Evolutionary conservation across 2,113 vertebrate genomes (phyloP), one percentile per base, ranked within the genome.

Genomic region (pig (Sus scrofa)): DNA sequence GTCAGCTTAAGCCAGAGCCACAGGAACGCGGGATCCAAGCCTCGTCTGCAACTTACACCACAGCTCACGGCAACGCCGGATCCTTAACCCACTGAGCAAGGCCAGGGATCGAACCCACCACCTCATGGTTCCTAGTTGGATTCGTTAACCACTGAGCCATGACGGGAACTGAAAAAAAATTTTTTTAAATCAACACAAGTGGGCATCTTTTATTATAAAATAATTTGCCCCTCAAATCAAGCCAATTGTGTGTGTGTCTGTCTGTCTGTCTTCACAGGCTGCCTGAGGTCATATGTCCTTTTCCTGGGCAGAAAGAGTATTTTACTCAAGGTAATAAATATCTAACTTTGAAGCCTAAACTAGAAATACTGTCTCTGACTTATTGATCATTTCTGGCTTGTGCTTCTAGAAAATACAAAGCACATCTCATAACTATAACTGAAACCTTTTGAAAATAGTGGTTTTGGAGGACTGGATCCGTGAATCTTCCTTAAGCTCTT

Each of bases 241-340:
- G 18, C 6, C 65, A 91, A 20, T 37, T 73, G 14, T 44, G 39
- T 44, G 39, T 32, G 6, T 88, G 10, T 52, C 2, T 85, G 2
- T 68, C 3, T 95, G 3, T 71, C 22, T 62, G 27, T 89, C 81
- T 95, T 94, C 86, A 63, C 74, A 19, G 1, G 10, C 19, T 81
- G 65, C 65, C 94, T 96, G 86, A 97, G 89, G 20, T 70, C 81
- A 71, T 6, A 89, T 81, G 96, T 94, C 70, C 22, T 90, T 96
- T 83, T 14, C 30, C 39, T 73, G 27, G 84, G 95, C 37, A 89
- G 94, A 94, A 97, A 71, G 81, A 86, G 65, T 93, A 88, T 96
- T 95, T 91, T 96, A 91, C 58, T 94, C 0, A 65, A 86, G 7
- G 95, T 95, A 90, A 96, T 93, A 89, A 95, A 96, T 95, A 96